Evolutionary conservation across 1,140 invertebrate genomes (phyloP), one percentile per base, ranked within the genome.

Genomic region (Gonioctena quinquepunctata): DNA sequence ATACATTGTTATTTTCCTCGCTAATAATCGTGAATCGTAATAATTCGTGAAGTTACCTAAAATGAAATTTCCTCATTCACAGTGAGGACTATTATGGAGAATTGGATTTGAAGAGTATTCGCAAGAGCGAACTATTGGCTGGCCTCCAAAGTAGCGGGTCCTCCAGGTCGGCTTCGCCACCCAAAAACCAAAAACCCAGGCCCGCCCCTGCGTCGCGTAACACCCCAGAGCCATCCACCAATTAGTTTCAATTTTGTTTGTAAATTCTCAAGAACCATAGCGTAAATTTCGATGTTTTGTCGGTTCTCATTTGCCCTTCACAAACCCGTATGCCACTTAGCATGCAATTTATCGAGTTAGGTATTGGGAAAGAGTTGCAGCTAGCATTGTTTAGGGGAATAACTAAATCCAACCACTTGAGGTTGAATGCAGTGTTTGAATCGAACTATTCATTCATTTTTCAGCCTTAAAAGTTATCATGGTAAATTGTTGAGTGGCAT

Each of bases 41-140:
- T n/a, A n/a, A n/a, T n/a, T n/a, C n/a, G n/a, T n/a, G n/a, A n/a
- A n/a, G n/a, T n/a, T n/a, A n/a, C 16, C 52, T 54, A 54, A 54
- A 19, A 13, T 21, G 11, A 21, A 18, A 54, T 54, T n/a, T 63
- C 22, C 59, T 25, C 66, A 64, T 87, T 88, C 86, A 85, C 89
- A 95, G 95, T 89, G 94, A 96, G 89, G 94, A 96, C 89, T 97
- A 97, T 89, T 97, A 97, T 81, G 95, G 95, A 75, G 94, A 96
- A 84, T 84, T 96, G 88, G 94, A 96, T 86, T 86, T 96, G 86
- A 96, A 96, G 89, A 90, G 90, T 85, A 94, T 96, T 88, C 91
- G 93, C 85, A 96, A 96, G 88, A 94, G 92, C 85, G 93, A 95
- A 84, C 89, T 96, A 73, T 87, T 93, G 79, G 87, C 92, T 76